phyloP scores from a whole-genome alignment of 2,797 vertebrate genomes.

The Prunella strophiata region DNA sequence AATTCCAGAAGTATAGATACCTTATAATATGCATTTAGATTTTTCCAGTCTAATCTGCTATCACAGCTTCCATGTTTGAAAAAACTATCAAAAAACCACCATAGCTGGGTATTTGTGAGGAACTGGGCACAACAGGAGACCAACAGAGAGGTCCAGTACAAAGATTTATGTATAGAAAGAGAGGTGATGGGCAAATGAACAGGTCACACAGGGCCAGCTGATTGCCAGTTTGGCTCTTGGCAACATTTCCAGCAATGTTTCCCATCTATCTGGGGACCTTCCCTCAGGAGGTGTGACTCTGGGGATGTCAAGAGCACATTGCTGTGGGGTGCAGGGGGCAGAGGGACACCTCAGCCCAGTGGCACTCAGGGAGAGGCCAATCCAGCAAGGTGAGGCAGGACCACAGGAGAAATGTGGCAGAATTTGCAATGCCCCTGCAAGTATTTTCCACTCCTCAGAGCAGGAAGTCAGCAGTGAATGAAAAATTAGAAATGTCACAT shows the following conservation, averaged over 20 bases:
- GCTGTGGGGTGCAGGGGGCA: fast-evolving
- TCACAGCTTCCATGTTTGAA: not conserved
- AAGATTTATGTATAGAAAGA: not conserved
- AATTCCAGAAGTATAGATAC: not conserved
- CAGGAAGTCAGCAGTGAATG: not conserved
- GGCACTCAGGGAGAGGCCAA: not conserved
- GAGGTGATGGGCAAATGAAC: not conserved
- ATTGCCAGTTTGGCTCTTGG: not conserved
- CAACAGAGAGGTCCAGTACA: not conserved
- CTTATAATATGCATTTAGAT: not conserved
- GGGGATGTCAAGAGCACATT: not conserved
- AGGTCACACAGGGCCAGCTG: not conserved
- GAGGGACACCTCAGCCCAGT: not conserved
- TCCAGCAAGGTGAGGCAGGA: fast-evolving
- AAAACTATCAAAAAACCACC: not conserved
- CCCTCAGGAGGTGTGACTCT: not conserved
- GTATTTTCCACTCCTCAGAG: constrained; percentile 3
- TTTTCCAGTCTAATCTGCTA: not conserved
- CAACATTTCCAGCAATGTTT: not conserved
- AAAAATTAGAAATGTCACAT: not conserved
- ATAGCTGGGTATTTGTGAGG: not conserved
- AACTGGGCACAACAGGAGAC: not conserved
- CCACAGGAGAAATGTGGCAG: not conserved
- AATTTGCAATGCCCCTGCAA: not conserved
- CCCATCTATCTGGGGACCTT: not conserved